phyloP scores from a whole-genome alignment of 2,113 vertebrate species.

The Pluvialis apricaria region DNA sequence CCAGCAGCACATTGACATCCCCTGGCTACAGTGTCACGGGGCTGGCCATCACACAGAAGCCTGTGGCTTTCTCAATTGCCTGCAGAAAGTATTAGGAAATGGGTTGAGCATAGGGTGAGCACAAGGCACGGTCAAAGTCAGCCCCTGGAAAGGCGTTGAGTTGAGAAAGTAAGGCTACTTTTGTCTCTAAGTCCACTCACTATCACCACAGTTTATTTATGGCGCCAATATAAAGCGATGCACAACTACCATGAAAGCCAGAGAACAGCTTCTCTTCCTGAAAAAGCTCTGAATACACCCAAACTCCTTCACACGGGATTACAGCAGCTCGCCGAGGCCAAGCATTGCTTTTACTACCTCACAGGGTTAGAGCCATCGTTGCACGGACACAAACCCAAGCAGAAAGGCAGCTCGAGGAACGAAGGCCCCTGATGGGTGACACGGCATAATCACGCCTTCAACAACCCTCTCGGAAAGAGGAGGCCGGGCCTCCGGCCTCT shows the following conservation, averaged over 20 bases:
- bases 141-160: fast-evolving
- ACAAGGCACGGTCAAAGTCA: background rate
- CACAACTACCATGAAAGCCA: background rate
- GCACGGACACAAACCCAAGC: too few relatives aligned
- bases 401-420: too few relatives aligned
- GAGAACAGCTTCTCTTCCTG: fast-evolving
- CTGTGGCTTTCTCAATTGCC: background rate
- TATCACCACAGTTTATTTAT: fast-evolving
- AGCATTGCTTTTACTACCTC: background rate
- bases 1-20: background rate
- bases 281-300: background rate
- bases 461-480: fast-evolving
- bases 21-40: fast-evolving
- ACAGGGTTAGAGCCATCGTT: fast-evolving
- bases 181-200: too few relatives aligned
- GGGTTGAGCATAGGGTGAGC: fast-evolving
- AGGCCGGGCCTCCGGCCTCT: fast-evolving
- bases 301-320: fast-evolving
- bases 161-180: fast-evolving
- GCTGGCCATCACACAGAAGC: background rate
- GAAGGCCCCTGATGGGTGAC: fast-evolving
- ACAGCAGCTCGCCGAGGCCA: fast-evolving
- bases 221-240: fast-evolving
- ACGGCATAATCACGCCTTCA: too few relatives aligned
- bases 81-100: fast-evolving